Conservation (phyloP, 2,113 vertebrate species). For the Sander lucioperca region DNA sequence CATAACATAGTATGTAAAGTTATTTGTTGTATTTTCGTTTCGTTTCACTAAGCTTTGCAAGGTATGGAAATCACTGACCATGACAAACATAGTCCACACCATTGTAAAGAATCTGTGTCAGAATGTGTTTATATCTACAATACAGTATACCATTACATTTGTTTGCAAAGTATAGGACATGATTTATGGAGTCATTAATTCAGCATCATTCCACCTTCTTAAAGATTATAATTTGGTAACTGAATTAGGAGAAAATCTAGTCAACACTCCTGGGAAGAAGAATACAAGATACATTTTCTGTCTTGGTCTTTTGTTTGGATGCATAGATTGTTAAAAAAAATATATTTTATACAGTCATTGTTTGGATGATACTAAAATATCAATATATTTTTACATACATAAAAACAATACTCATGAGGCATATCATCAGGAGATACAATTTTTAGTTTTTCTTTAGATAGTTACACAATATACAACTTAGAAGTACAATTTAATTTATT, state of each 20-base stretch:
- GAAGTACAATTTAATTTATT: neutral
- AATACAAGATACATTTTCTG: neutral
- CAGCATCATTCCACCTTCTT: neutral
- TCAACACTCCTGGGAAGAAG: neutral
- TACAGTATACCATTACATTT: neutral
- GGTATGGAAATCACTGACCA: neutral
- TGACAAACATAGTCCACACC: neutral
- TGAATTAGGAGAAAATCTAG: neutral
- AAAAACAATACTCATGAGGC: neutral
- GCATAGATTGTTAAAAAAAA: too few species aligned
- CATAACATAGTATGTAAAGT: neutral
- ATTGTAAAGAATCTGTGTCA: neutral
- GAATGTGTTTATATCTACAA: neutral
- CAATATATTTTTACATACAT: neutral
- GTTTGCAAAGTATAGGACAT: neutral
- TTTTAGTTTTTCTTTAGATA: neutral
- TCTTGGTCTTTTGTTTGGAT: neutral
- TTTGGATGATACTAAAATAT: too few species aligned
- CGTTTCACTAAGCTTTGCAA: slow-evolving; percentile 22
- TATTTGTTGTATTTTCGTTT: neutral
- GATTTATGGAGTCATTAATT: neutral
- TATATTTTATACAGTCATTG: too few species aligned
- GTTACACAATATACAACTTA: neutral
- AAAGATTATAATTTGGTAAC: neutral
- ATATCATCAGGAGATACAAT: neutral